phyloP scores from a whole-genome alignment of 2,113 vertebrate species.

The Xiphophorus maculatus region DNA sequence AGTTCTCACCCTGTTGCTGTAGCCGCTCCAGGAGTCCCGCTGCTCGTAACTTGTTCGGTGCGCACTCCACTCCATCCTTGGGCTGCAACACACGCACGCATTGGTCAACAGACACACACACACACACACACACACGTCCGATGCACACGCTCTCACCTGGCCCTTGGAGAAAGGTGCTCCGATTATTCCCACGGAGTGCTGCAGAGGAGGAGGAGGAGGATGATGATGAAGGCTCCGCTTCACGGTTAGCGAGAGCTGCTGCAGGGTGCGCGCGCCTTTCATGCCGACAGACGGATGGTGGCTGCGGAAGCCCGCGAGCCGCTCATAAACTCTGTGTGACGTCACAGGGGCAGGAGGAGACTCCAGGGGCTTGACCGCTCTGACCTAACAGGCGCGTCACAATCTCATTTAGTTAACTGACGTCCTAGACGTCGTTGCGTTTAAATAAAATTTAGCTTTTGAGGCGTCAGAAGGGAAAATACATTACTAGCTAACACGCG shows the following conservation, averaged over 20 bases:
- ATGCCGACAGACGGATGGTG: constrained; percentile 19
- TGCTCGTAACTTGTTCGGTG: constrained; percentile 71
- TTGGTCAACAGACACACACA: background rate
- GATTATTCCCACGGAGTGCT: constrained; percentile 66
- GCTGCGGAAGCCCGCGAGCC: constrained; percentile 3
- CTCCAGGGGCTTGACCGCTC: background rate
- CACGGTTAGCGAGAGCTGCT: constrained; percentile 9
- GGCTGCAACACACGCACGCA: constrained; percentile 47
- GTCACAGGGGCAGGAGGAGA: constrained; percentile 7
- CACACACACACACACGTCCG: background rate
- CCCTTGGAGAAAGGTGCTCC: constrained; percentile 79
- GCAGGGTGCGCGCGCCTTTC: constrained; percentile 38
- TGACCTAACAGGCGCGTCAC: no score
- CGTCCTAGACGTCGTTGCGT: no score
- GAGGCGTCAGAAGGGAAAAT: no score
- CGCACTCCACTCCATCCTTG: constrained; percentile 71
- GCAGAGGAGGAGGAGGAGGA: background rate
- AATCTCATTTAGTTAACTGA: background rate
- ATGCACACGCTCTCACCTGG: constrained; percentile 67
- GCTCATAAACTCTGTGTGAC: constrained; percentile 8
- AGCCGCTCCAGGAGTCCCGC: constrained; percentile 72
- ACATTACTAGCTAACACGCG: no score
- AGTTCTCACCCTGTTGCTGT: constrained; percentile 57
- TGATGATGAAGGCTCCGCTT: constrained; percentile 31
- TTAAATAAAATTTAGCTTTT: no score